Conservation (phyloP, 1,140 invertebrate genomes). For the Aricia agestis region DNA sequence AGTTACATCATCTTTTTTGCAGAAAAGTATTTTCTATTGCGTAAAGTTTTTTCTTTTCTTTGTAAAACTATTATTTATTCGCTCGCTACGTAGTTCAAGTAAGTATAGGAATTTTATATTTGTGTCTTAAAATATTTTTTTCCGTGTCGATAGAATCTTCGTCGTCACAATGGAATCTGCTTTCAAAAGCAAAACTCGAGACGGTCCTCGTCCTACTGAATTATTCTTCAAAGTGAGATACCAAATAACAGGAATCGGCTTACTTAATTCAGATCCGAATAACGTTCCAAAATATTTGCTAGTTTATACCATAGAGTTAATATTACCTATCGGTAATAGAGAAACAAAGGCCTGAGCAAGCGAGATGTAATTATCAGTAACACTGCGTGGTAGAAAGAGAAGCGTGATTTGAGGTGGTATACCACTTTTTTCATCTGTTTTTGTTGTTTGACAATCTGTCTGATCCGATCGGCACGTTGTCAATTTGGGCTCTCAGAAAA, state of each 20-base stretch:
- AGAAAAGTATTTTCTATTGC: background rate
- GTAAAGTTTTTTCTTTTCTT: too few relatives aligned
- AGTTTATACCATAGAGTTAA: background rate
- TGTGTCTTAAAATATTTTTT: background rate
- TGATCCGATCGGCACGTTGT: too few relatives aligned
- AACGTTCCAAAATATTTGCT: background rate
- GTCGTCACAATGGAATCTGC: conserved; percentile 4
- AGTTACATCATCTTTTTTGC: background rate
- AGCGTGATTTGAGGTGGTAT: too few relatives aligned
- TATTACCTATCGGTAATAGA: too few relatives aligned
- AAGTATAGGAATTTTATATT: background rate
- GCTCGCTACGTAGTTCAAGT: too few relatives aligned
- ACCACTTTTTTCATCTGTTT: too few relatives aligned
- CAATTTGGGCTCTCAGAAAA: too few relatives aligned
- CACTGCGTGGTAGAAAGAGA: too few relatives aligned
- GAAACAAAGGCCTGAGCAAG: too few relatives aligned
- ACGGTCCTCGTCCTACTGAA: background rate
- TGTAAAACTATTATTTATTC: too few relatives aligned
- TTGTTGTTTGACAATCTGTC: too few relatives aligned
- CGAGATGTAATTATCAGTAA: too few relatives aligned
- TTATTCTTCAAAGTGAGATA: background rate
- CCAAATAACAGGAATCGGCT: background rate
- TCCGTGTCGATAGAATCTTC: background rate
- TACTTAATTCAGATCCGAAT: background rate
- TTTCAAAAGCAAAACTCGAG: conserved; percentile 11